These are phyloP conservation scores for Ovis aries DNA, from an alignment of 2,113 vertebrate genomes.

Conservation along the genomic window DNA sequence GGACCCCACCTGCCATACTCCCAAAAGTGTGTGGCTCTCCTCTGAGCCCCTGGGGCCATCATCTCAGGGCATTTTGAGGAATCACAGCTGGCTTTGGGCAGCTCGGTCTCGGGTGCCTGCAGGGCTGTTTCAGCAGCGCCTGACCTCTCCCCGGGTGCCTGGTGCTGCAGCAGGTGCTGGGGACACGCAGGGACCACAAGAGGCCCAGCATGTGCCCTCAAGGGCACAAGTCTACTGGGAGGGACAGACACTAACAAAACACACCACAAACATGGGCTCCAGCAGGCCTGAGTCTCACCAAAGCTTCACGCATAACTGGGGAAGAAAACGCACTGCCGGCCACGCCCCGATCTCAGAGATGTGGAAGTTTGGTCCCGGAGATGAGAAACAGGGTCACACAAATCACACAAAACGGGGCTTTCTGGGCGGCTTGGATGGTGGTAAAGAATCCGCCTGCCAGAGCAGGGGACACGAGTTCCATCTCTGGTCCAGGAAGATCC, in stretches of 20 bases:
- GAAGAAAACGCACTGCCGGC: fast-evolving
- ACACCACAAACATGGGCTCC: not conserved
- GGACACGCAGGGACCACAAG: not conserved
- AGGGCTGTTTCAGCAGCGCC: not conserved
- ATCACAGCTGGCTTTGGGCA: not conserved
- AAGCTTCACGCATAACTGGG: fast-evolving
- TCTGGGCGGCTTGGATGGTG: not conserved
- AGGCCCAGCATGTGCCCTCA: not conserved
- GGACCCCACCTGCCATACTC: not conserved
- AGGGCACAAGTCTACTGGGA: not conserved
- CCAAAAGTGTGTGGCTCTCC: not conserved
- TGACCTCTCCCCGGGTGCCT: fast-evolving
- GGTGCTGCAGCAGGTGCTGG: not conserved
- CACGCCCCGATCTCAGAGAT: not conserved
- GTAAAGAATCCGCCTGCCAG: not conserved
- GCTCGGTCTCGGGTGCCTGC: not conserved
- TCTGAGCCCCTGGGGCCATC: not conserved
- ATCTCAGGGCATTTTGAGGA: not conserved
- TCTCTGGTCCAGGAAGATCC: not conserved
- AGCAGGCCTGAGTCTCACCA: not conserved
- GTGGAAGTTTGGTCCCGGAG: fast-evolving
- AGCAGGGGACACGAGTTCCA: not conserved
- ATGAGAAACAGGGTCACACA: not conserved
- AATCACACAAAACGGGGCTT: not conserved
- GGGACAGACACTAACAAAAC: not conserved